Percentiles rank a stretch among this genome's conserved stretches.
These are phyloP conservation scores for Mythimna ferrago DNA, from an alignment of 2,888 invertebrate species.

Conservation along the genomic window DNA sequence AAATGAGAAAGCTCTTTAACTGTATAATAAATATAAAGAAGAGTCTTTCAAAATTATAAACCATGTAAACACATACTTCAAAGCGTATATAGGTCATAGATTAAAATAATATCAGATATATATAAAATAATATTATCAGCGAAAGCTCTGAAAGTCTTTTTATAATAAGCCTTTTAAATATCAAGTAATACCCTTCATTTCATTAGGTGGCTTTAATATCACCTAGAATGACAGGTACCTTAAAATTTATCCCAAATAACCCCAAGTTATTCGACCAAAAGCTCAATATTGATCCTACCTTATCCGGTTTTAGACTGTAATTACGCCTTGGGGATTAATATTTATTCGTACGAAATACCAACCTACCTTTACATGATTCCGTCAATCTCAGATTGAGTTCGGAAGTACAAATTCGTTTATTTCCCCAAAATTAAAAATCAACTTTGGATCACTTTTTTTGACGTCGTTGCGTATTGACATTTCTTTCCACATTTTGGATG, in stretches of 20 bases:
- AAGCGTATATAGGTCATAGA: not conserved
- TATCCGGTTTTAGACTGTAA: conserved; percentile 24
- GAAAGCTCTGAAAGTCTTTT: not conserved
- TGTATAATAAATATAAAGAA: too few species aligned
- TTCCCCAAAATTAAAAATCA: not conserved
- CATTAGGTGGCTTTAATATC: not conserved
- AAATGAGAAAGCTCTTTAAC: too few species aligned
- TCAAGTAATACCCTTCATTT: not conserved
- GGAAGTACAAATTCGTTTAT: not conserved
- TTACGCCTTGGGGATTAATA: not conserved
- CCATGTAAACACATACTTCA: not conserved
- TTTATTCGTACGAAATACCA: not conserved
- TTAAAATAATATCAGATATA: not conserved
- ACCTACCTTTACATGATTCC: not conserved
- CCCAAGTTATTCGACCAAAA: conserved; percentile 7
- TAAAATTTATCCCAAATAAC: conserved; percentile 6
- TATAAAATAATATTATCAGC: too few species aligned
- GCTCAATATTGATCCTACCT: conserved; percentile 9
- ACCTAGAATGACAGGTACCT: not conserved
- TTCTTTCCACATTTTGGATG: not conserved
- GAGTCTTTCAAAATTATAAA: too few species aligned
- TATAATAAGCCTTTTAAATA: not conserved
- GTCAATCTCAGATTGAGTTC: conserved; percentile 5
- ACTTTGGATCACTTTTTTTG: not conserved
- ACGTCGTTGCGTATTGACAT: not conserved